These are phyloP conservation scores for Squalus acanthias DNA, from an alignment of 2,797 vertebrate species.

Conservation along the genomic window DNA sequence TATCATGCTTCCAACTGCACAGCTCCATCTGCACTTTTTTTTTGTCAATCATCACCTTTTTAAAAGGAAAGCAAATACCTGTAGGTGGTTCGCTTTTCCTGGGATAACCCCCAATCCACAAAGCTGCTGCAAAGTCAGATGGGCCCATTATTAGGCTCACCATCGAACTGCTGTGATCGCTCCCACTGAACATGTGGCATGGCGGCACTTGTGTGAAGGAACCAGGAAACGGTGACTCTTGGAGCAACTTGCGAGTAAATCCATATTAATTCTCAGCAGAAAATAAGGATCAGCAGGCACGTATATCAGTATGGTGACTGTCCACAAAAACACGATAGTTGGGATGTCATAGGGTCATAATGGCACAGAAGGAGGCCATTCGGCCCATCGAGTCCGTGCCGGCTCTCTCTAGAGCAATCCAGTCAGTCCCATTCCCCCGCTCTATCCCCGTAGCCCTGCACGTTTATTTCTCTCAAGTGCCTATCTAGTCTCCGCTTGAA, in stretches of 20 bases:
- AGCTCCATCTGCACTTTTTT: too few species aligned
- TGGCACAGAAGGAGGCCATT: too few species aligned
- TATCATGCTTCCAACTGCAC: not conserved
- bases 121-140: not conserved
- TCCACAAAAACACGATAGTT: not conserved
- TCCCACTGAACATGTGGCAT: not conserved
- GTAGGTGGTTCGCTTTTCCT: not conserved
- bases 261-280: not conserved
- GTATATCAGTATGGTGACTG: not conserved
- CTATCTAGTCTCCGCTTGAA: too few species aligned
- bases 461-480: too few species aligned
- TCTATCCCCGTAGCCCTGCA: too few species aligned
- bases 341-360: not conserved
- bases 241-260: not conserved
- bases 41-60: too few species aligned
- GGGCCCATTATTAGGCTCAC: not conserved
- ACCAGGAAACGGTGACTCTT: not conserved
- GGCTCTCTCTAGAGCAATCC: too few species aligned
- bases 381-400: too few species aligned
- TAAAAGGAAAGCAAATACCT: not conserved
- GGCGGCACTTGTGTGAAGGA: not conserved
- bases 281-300: not conserved
- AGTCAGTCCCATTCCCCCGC: too few species aligned
- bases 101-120: not conserved
- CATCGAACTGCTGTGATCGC: not conserved